Base-by-base conservation (phyloP, 1,140 invertebrate species). In the Condylostylus longicornis region DNA sequence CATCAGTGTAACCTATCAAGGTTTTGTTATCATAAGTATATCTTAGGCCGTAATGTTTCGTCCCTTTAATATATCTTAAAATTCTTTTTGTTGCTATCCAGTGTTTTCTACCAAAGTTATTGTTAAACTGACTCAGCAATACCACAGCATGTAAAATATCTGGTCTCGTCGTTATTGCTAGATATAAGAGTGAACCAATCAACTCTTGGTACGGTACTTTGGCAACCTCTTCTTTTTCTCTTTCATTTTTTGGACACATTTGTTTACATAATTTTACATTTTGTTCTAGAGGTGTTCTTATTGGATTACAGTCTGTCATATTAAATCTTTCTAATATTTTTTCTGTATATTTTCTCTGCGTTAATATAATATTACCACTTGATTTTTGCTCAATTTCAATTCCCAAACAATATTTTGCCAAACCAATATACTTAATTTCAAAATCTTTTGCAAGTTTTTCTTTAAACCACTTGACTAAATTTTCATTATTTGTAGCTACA, bases 41-140 rank as follows among this genome's bases (percentile, higher is more conserved):
- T 17, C n/a, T 29, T 18, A 61, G 39, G 30, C 42, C 22, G 20
- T 38, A 35, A 37, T 46, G 25, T 22, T 37, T 46, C 18, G 63
- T 67, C 21, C 43, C 49, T 22, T 53, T 49, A 18, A 68, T 42
- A 40, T 68, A 67, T 22, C 50, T 45, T 19, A 67, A 42, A 0
- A 69, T 42, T 34, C 64, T 33, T 38, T 68, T 66, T 0, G 37
- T 34, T 22, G 27, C 37, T 22, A 19, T 23, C 15, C 10, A 13
- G 35, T 38, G 58, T 54, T 37, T 48, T 40, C 31, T 48, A 46
- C 13, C 37, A 4, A 42, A 55, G 12, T 46, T 19, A 9, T 42
- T 44, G 14, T 51, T 54, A 22, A 43, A 44, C 41, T 58, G 51
- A 12, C 49, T 49, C 6, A 62, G 36, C 19, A 53, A 46, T 13